Base-by-base conservation (phyloP, 2,797 vertebrate genomes). In the Jordanella pulchra region DNA sequence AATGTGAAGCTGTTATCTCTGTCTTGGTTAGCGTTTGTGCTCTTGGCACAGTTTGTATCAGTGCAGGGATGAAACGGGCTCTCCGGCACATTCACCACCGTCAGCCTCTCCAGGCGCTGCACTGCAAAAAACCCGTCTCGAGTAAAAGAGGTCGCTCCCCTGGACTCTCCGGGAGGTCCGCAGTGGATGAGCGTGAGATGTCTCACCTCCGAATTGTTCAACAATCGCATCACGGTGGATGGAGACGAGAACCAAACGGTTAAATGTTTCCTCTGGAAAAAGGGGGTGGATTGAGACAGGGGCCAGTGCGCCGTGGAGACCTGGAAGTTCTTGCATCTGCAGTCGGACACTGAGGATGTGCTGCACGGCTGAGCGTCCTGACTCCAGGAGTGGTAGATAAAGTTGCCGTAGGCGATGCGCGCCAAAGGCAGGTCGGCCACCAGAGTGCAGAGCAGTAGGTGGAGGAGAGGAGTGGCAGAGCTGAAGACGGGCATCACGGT, bases 171-270 rank as follows among this genome's bases (percentile, higher is more conserved):
- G 1, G 67, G 77, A 0, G 84, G 50, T 1, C 86, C 85, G 7
- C 91, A 93, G 76, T 82, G 81, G 78, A 91, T 78, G 55, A 93
- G 51, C 0, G 91, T 91, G 30, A 93, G 92, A 75, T 92, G 91
- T 51, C 75, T 89, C 9, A 93, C 89, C 72, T 90, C 87, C 0
- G 91, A 93, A 83, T 92, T 91, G 87, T 91, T 92, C 65, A 93
- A 90, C 73, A 93, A 86, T 39, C 76, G 88, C 0, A 85, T 88
- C 0, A 84, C 71, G 65, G 90, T 89, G 0, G 75, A 27, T 0
- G 87, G 80, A 1, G 92, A 91, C 1, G 91, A 89, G 75, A 91
- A 92, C 92, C 92, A 93, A 32, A 93, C 81, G 0, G 88, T 93
- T 6, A 93, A 45, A n/a, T 75, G 86, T 44, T 70, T 87, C 66